Conservation (phyloP, 30 jellyfish, hydroid and myxozoan genomes). For the Nemopilema nomurai region DNA sequence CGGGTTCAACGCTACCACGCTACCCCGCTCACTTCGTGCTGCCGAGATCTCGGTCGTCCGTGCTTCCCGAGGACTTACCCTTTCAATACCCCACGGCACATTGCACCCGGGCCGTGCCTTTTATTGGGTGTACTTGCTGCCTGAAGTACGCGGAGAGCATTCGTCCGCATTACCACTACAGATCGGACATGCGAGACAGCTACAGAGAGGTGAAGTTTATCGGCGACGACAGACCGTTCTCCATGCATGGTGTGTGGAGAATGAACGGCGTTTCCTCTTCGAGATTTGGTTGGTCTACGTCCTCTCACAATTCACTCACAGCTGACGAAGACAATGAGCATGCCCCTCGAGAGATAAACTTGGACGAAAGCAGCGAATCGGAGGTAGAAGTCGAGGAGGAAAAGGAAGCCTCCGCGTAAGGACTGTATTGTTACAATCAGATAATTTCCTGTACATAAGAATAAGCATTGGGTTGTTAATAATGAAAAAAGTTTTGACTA, state of each 20-base stretch:
- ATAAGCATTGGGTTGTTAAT: not conserved
- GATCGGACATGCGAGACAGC: not conserved
- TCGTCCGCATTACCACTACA: not conserved
- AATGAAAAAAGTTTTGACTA: not conserved
- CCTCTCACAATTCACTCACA: not conserved
- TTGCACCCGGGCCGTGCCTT: constrained; percentile 18
- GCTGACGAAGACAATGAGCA: not conserved
- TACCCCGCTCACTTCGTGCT: constrained; percentile 14
- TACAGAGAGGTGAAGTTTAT: not conserved
- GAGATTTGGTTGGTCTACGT: constrained; percentile 58
- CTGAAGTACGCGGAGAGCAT: constrained; percentile 7
- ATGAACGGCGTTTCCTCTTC: constrained; percentile 1
- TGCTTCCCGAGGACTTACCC: constrained; percentile 1
- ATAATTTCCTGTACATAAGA: too few species aligned
- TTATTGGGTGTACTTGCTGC: constrained; percentile 28
- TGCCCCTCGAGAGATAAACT: constrained; percentile 2
- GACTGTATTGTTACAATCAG: too few species aligned
- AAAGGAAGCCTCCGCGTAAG: not conserved
- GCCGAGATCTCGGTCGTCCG: not conserved
- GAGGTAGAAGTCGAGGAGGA: not conserved
- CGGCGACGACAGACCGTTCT: constrained; percentile 14
- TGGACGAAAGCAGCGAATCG: not conserved
- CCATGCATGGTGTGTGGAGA: constrained; percentile 28
- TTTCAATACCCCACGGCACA: not conserved
- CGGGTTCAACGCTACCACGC: constrained; percentile 14